Conservation (phyloP, 1,140 invertebrate species). For the Aphidius gifuensis region DNA sequence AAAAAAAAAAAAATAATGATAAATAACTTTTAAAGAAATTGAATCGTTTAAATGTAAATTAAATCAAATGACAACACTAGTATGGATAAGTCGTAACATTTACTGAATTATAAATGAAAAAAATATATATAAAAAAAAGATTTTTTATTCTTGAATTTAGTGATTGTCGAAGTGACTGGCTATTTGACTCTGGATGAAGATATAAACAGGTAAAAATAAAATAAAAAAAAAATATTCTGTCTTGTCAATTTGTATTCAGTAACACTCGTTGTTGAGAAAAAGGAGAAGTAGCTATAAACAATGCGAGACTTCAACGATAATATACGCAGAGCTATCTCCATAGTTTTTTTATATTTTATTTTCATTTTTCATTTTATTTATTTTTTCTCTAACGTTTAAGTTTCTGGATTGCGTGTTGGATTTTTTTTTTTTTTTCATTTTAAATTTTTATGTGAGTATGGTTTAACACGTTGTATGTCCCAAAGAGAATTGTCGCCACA, state of each 20-base stretch:
- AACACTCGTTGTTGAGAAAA: conserved; percentile 26
- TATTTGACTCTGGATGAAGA: conserved; percentile 1
- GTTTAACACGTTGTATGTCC: neutral
- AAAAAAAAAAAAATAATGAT: no score
- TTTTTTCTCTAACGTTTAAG: conserved; percentile 13
- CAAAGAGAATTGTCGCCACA: conserved; percentile 23
- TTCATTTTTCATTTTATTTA: neutral
- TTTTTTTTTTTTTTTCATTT: conserved; percentile 1
- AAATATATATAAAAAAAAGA: conserved; percentile 5
- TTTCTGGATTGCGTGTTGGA: neutral
- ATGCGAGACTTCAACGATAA: conserved; percentile 25
- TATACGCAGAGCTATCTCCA: conserved; percentile 29
- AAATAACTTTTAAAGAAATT: neutral
- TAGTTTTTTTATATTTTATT: conserved; percentile 6
- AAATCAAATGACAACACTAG: conserved; percentile 17
- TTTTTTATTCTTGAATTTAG: conserved; percentile 14
- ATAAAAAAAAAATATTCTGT: conserved; percentile 14
- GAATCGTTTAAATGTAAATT: conserved; percentile 18
- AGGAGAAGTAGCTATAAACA: conserved; percentile 34
- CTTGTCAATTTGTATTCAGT: conserved; percentile 32
- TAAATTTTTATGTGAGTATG: conserved; percentile 1
- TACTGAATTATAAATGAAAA: conserved; percentile 1
- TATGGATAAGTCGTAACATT: conserved; percentile 10
- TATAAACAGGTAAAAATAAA: conserved; percentile 1
- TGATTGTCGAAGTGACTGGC: conserved; percentile 16